These are phyloP conservation scores for Grantiella picta DNA, from an alignment of 2,113 vertebrate genomes.

Conservation along the genomic window DNA sequence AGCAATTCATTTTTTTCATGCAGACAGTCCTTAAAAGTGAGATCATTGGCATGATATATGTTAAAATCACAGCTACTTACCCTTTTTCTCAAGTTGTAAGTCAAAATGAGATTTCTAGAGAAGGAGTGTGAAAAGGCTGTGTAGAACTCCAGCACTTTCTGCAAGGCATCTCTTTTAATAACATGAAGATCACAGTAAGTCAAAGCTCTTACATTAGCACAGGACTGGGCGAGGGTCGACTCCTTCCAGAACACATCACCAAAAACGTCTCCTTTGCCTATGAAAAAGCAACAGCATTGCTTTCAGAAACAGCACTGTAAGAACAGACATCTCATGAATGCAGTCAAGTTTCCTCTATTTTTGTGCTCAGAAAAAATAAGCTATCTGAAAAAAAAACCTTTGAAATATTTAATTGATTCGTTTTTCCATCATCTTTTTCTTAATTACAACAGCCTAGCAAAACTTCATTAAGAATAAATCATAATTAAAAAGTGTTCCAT, in stretches of 20 bases:
- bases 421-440: background rate
- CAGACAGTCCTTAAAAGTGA: background rate
- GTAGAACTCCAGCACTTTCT: conserved; percentile 97
- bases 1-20: background rate
- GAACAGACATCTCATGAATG: background rate
- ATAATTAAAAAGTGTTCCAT: background rate
- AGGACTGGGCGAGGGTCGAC: conserved; percentile 88
- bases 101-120: conserved; percentile 91
- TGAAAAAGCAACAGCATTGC: background rate
- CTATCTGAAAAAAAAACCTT: background rate
- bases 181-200: conserved; percentile 97
- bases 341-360: background rate
- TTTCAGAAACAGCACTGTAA: background rate
- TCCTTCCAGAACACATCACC: conserved; percentile 99
- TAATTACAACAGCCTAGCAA: background rate
- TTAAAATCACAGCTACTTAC: conserved; percentile 70
- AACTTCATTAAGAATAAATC: background rate
- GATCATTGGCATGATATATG: background rate
- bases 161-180: conserved; percentile 92
- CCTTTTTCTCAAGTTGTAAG: conserved; percentile 95
- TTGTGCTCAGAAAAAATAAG: background rate
- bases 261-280: conserved; percentile 96
- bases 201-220: conserved; percentile 91
- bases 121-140: conserved; percentile 93
- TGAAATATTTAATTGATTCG: background rate